phyloP scores from a whole-genome alignment of 2,113 vertebrate species.

The Lepisosteus oculatus region DNA sequence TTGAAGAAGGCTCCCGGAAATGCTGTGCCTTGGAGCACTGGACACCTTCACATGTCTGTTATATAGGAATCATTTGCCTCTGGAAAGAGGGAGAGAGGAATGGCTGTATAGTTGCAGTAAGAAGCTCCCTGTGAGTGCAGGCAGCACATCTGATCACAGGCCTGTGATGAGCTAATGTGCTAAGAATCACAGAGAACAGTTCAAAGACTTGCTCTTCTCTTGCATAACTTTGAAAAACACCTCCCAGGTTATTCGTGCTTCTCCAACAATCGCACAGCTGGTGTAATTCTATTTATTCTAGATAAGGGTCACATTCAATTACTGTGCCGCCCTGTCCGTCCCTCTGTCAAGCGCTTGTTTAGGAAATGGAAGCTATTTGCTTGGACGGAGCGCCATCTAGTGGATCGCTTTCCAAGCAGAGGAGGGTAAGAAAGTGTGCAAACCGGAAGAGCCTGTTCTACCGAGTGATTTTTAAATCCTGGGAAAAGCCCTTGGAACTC shows the following conservation, averaged over 20 bases:
- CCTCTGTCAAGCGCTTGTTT: neutral
- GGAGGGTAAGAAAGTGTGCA: too few relatives aligned
- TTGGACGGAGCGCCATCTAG: neutral
- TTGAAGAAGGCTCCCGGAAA: too few relatives aligned
- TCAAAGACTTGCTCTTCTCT: slow-evolving; percentile 1
- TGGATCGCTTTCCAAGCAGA: neutral
- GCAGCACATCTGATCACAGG: slow-evolving; percentile 40
- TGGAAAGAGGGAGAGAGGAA: too few relatives aligned
- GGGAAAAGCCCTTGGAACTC: too few relatives aligned
- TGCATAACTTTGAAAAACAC: neutral
- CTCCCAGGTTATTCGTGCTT: neutral
- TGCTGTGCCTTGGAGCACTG: too few relatives aligned
- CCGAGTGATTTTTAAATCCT: too few relatives aligned
- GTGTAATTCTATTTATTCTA: neutral
- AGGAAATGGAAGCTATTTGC: neutral
- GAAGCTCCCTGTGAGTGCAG: slow-evolving; percentile 33
- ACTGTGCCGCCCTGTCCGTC: neutral
- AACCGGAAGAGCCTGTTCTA: too few relatives aligned
- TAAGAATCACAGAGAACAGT: slow-evolving; percentile 24
- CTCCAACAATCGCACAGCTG: neutral
- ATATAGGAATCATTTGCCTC: too few relatives aligned
- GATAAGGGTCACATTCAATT: neutral
- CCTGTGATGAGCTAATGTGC: slow-evolving; percentile 54
- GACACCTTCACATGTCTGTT: too few relatives aligned
- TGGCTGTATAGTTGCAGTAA: slow-evolving; percentile 25